Evolutionary conservation across 2,797 vertebrate species (phyloP).

Genomic region (Erpetoichthys calabaricus): DNA sequence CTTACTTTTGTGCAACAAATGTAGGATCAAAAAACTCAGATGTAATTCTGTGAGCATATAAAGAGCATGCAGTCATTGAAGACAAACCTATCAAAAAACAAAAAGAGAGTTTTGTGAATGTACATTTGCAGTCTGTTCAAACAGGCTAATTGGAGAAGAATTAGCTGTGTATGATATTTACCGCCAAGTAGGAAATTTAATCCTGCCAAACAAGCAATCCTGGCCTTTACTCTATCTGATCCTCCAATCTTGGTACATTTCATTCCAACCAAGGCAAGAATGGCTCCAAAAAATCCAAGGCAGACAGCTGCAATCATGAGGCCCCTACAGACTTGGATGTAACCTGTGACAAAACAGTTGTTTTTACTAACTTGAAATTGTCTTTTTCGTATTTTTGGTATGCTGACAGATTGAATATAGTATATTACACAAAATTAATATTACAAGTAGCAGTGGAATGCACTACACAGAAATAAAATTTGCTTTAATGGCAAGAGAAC

Average conservation of each 20-base stretch:
- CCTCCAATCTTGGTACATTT: slow-evolving; percentile 93
- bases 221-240: slow-evolving; percentile 72
- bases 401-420: too few relatives aligned
- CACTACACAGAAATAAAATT: too few relatives aligned
- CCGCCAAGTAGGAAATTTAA: slow-evolving; percentile 75
- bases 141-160: background rate
- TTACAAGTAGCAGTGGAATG: too few relatives aligned
- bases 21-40: slow-evolving; percentile 87
- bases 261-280: slow-evolving; percentile 81
- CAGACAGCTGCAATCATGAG: slow-evolving; percentile 82
- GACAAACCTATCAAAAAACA: slow-evolving; percentile 61
- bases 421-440: too few relatives aligned
- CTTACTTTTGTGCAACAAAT: slow-evolving; percentile 86
- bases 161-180: slow-evolving; percentile 37
- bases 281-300: slow-evolving; percentile 75
- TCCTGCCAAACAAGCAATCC: slow-evolving; percentile 69
- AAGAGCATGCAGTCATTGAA: slow-evolving; percentile 77
- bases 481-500: too few relatives aligned
- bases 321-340: slow-evolving; percentile 86
- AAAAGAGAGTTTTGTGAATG: slow-evolving; percentile 18
- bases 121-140: slow-evolving; percentile 4
- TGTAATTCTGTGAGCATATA: slow-evolving; percentile 88
- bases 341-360: slow-evolving; percentile 49
- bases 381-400: too few relatives aligned
- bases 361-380: too few relatives aligned